Evolutionary conservation across 2,113 vertebrate genomes (phyloP).

Genomic region (Promerops cafer): DNA sequence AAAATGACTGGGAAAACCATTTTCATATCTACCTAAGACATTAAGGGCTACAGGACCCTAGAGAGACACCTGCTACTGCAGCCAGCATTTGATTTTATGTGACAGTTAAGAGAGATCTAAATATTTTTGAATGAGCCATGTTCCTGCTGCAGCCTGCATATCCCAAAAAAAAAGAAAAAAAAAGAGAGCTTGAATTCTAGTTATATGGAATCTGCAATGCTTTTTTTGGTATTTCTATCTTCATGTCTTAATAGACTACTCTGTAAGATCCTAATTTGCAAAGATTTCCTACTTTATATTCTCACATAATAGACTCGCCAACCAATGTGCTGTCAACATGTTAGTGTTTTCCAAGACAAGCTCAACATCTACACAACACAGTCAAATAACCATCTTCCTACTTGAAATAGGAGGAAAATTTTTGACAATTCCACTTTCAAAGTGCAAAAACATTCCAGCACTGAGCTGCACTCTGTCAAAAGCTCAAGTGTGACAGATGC

Average conservation of each 20-base stretch:
- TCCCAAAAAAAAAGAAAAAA: neutral
- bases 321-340: neutral
- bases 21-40: neutral
- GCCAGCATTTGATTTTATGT: neutral
- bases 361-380: neutral
- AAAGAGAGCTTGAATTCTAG: neutral
- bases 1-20: neutral
- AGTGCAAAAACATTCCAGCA: conserved; percentile 46
- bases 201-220: neutral
- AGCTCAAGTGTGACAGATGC: conserved; percentile 72
- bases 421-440: conserved; percentile 51
- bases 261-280: neutral
- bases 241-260: neutral
- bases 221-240: neutral
- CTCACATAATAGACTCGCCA: rapidly evolving
- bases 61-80: neutral
- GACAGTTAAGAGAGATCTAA: neutral
- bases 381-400: conserved; percentile 5
- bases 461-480: conserved; percentile 40
- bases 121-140: neutral
- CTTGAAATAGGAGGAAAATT: conserved; percentile 52
- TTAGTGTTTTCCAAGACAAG: neutral
- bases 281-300: neutral
- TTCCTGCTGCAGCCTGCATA: neutral
- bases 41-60: neutral